Conservation (phyloP, 2,797 vertebrate species). For the Acanthurus lineatus region DNA sequence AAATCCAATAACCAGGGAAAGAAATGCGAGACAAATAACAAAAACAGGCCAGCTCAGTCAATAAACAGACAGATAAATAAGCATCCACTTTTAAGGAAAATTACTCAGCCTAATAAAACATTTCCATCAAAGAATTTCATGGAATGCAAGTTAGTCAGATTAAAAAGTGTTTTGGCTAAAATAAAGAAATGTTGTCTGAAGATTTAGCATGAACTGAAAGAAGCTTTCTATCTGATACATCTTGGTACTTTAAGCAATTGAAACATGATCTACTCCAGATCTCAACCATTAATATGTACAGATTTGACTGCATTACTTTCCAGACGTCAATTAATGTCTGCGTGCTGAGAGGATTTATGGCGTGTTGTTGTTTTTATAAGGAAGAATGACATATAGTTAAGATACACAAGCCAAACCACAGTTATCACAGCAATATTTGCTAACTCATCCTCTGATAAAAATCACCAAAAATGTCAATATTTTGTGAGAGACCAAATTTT, state of each 20-base stretch:
- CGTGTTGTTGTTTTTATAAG: background rate
- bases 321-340: background rate
- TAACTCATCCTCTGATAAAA: background rate
- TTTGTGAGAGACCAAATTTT: background rate
- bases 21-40: slow-evolving; percentile 36
- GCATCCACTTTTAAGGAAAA: slow-evolving; percentile 14
- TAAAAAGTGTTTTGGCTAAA: background rate
- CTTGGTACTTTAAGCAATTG: background rate
- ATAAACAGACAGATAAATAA: slow-evolving; percentile 10
- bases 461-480: background rate
- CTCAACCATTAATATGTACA: background rate
- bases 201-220: background rate
- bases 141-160: background rate
- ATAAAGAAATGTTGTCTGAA: background rate
- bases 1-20: slow-evolving; percentile 49
- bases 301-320: background rate
- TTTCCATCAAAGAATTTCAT: background rate
- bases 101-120: slow-evolving; percentile 14
- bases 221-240: background rate
- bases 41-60: slow-evolving; percentile 21
- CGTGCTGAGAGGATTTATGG: background rate
- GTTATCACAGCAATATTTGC: background rate
- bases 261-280: background rate
- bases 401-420: slow-evolving; percentile 1
- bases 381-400: background rate